Percentiles rank a stretch among this genome's conserved stretches.
phyloP scores from a whole-genome alignment of 2,888 invertebrate species.

The Vesta saturnalis region DNA sequence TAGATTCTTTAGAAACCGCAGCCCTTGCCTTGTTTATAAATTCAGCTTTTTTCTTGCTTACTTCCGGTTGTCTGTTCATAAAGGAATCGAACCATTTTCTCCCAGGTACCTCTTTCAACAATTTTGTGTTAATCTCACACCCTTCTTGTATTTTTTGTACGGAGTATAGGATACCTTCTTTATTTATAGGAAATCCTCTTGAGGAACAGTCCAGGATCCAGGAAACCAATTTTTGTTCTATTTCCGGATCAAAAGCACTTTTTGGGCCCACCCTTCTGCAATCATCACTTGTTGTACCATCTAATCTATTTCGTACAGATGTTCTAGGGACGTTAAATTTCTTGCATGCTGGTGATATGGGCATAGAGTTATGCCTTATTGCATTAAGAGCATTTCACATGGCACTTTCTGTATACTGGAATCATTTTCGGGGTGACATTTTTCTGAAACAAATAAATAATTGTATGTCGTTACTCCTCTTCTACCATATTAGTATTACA shows the following conservation, averaged over 20 bases:
- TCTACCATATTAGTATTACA: no score
- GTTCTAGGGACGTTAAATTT: neutral
- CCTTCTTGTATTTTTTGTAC: neutral
- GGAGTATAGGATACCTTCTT: neutral
- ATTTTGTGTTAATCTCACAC: neutral
- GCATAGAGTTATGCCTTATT: neutral
- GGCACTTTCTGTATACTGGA: neutral
- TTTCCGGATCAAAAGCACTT: neutral
- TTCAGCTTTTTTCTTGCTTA: neutral
- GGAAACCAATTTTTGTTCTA: neutral
- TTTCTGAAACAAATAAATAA: neutral
- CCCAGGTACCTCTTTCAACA: neutral
- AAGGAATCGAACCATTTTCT: neutral
- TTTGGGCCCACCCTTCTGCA: neutral
- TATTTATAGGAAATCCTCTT: neutral
- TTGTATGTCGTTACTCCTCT: neutral
- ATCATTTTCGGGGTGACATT: neutral
- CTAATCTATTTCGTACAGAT: neutral
- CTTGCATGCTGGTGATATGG: neutral
- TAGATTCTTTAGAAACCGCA: neutral
- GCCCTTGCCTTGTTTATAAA: neutral
- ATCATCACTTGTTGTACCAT: neutral
- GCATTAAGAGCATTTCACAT: neutral
- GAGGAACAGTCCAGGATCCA: neutral
- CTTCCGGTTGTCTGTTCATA: neutral